Evolutionary conservation across 2,113 vertebrate species (phyloP), one percentile per base, ranked within the genome.

Genomic region (Drymodes brunneopygia): DNA sequence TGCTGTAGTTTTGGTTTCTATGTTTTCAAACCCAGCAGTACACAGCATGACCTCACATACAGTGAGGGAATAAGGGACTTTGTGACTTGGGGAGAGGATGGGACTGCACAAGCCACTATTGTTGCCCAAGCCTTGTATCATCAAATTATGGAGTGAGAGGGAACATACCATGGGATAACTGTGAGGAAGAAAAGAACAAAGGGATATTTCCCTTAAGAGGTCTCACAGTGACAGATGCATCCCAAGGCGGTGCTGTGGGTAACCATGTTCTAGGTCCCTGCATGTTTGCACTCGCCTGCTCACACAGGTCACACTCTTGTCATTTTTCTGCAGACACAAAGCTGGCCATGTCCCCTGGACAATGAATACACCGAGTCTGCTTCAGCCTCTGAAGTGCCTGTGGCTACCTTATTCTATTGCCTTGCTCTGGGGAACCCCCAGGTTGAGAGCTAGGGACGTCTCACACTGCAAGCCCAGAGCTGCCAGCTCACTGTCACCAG

Each of bases 311-410:
- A 38, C 1, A 23, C 17, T 6, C 15, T 22, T 75, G 2, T 35
- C 9, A 9, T 48, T 65, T 36, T 57, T 51, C 62, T 78, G 51
- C 69, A 79, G 69, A 44, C 35, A 69, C 56, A 54, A 2, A 62
- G 45, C 25, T 33, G 58, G 15, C 33, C 53, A 22, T 24, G 11
- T 81, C 12, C 31, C 24, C 24, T 15, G 31, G 13, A 29, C 0
- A 8, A 36, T 7, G 20, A 69, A 72, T 8, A 65, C 0, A 0
- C 8, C 1, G 22, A 70, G 22, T 50, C 11, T 6, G 3, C 20
- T 21, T 67, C 47, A 45, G 35, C 15, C 36, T 42, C 58, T 56
- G 23, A 66, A 61, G 24, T 36, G 20, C 40, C 53, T 1, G 3
- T 5, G 40, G 28, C 18, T 60, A 15, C n/a, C 16, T 84, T 51